Conservation (phyloP, 2,113 vertebrate genomes). For the Recurvirostra avosetta region DNA sequence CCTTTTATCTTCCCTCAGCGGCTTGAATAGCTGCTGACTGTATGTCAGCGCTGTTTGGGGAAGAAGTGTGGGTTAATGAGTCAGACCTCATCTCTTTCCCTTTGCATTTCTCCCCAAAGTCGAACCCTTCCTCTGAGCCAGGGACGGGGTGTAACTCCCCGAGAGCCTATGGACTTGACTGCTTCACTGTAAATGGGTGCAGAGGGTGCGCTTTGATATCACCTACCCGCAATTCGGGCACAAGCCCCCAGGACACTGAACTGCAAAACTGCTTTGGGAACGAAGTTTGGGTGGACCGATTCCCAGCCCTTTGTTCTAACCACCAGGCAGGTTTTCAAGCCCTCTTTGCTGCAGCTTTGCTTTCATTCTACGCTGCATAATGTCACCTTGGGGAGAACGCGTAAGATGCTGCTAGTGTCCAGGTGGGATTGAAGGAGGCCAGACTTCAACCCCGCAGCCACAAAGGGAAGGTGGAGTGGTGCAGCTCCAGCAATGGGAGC, state of each 20-base stretch:
- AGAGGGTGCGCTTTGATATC: accelerated
- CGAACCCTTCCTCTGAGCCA: not conserved
- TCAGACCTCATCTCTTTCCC: not conserved
- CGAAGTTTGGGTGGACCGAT: not conserved
- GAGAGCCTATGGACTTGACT: not conserved
- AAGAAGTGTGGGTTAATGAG: not conserved
- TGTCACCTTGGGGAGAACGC: not conserved
- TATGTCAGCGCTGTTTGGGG: not conserved
- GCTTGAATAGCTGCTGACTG: not conserved
- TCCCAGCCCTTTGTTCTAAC: not conserved
- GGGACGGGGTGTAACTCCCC: not conserved
- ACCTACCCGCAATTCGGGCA: not conserved
- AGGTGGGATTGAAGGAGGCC: not conserved
- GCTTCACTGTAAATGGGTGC: not conserved
- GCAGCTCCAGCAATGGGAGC: not conserved
- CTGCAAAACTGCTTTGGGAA: not conserved
- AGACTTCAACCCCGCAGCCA: not conserved
- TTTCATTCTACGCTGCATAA: not conserved
- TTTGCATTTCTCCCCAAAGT: not conserved
- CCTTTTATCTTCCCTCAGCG: conserved; percentile 28
- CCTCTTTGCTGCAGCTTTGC: not conserved
- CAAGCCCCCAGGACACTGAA: not conserved
- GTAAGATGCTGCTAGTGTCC: not conserved
- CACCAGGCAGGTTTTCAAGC: not conserved
- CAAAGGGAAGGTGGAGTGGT: not conserved